Evolutionary conservation across 2,797 vertebrate species (phyloP), one percentile per base, ranked within the genome.

Genomic region (Platalea minor): DNA sequence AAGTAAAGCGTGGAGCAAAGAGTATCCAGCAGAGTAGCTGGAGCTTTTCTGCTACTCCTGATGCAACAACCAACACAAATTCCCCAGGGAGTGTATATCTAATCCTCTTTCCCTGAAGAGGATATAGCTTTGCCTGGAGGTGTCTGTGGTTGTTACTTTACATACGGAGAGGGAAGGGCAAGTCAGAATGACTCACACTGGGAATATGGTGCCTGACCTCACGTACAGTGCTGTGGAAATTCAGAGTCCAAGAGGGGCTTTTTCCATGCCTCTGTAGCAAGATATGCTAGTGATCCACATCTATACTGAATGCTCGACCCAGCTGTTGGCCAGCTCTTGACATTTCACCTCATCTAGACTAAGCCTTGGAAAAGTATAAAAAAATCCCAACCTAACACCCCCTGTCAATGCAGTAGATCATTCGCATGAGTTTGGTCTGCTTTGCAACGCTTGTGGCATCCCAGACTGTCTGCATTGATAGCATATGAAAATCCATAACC

Each of bases 271-370:
- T 69, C 69, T 76, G 19, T 64, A 12, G 18, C 74, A 60, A 92
- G 61, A 59, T 46, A 35, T 2, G 5, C 45, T 57, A 80, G 72
- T n/a, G 77, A 92, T 46, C 93, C 85, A 70, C 72, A 81, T 28
- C 73, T 67, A 4, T 33, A n/a, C 72, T 56, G 73, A 83, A 83
- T 63, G 82, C 68, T 94, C 2, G 0, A 56, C 85, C 50, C 60
- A 88, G 72, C 81, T 89, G 79, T 93, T 91, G 90, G 90, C 77
- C 74, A 91, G 81, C 78, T 95, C 89, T 91, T 84, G 46, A 81
- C 73, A 48, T 94, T 96, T 94, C 94, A 89, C 50, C 59, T 93
- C 83, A 93, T 78, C 72, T 75, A 83, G 56, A 64, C 37, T 70
- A 79, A 80, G 60, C 68, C 57, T 78, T 80, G 85, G 83, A 91